phyloP scores from a whole-genome alignment of 2,797 vertebrate genomes.

The Anguilla pacifica region DNA sequence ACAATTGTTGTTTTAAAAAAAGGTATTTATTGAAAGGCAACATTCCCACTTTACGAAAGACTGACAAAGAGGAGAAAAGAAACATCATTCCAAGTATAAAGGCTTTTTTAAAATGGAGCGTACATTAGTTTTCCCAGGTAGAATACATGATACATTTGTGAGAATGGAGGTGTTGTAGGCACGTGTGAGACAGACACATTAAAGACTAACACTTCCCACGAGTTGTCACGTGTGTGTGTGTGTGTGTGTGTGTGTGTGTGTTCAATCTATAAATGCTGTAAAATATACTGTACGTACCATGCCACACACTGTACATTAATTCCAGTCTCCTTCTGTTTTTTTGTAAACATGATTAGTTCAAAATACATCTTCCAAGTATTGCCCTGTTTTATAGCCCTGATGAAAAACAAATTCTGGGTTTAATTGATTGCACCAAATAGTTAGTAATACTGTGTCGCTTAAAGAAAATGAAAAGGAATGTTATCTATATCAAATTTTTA shows the following conservation, averaged over 20 bases:
- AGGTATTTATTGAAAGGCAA: constrained; percentile 66
- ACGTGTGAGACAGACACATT: neutral
- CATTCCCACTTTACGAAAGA: constrained; percentile 45
- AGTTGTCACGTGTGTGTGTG: neutral
- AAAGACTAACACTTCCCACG: neutral
- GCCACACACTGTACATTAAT: constrained; percentile 41
- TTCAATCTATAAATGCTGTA: constrained; percentile 42
- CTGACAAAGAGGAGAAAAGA: constrained; percentile 42
- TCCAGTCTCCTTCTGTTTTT: constrained; percentile 26
- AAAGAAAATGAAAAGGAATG: constrained; percentile 29
- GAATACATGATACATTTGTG: constrained; percentile 47
- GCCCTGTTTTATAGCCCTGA: constrained; percentile 54
- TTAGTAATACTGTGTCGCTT: constrained; percentile 58
- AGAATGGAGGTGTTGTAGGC: neutral
- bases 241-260: constrained; percentile 24
- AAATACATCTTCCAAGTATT: constrained; percentile 44
- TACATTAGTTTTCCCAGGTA: constrained; percentile 45
- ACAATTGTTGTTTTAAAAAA: constrained; percentile 49
- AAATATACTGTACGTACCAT: constrained; percentile 35
- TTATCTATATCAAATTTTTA: constrained; percentile 25
- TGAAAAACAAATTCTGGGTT: constrained; percentile 35
- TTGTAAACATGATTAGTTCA: constrained; percentile 49
- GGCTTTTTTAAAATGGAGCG: constrained; percentile 38
- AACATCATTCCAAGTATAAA: constrained; percentile 56
- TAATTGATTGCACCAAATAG: constrained; percentile 46